A percentile compares a stretch with the other conserved stretches of the same genome.
Evolutionary conservation across 1,140 invertebrate species (phyloP).

Genomic region (Mactra quadrangularis): DNA sequence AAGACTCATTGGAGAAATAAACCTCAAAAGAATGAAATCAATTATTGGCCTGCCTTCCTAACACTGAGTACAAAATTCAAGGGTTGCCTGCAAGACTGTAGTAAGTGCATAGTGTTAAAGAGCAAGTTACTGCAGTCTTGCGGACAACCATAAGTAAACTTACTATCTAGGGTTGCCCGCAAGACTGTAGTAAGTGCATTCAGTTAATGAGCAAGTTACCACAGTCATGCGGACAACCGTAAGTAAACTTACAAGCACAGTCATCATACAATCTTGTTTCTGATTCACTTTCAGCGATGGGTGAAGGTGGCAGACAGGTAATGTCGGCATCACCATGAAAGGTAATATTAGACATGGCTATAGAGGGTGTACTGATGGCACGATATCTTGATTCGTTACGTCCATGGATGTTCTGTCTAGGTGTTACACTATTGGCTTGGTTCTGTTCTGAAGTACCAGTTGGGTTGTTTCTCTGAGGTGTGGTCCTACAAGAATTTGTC

Average conservation of each 20-base stretch:
- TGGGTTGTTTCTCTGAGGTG: neutral
- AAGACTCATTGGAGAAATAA: no score
- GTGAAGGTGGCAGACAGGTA: conserved; percentile 42
- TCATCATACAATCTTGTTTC: conserved; percentile 17
- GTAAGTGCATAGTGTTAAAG: no score
- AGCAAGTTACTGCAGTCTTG: no score
- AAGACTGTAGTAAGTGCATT: no score
- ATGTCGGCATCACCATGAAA: conserved; percentile 51
- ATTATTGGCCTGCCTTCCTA: no score
- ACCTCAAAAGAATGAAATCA: no score
- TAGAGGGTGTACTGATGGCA: conserved; percentile 52
- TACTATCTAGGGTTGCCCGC: no score
- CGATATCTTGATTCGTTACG: neutral
- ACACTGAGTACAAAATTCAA: no score
- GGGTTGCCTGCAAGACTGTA: no score
- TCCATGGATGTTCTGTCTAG: neutral
- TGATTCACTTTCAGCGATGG: conserved; percentile 6
- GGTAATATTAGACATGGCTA: conserved; percentile 49
- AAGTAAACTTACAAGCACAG: conserved; percentile 1
- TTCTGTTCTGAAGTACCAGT: neutral
- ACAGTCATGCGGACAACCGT: no score
- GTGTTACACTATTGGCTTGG: neutral
- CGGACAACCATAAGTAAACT: no score
- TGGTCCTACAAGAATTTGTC: neutral
- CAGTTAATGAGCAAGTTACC: no score